phyloP scores from a whole-genome alignment of 2,888 invertebrate species.

The Aricia artaxerxes region DNA sequence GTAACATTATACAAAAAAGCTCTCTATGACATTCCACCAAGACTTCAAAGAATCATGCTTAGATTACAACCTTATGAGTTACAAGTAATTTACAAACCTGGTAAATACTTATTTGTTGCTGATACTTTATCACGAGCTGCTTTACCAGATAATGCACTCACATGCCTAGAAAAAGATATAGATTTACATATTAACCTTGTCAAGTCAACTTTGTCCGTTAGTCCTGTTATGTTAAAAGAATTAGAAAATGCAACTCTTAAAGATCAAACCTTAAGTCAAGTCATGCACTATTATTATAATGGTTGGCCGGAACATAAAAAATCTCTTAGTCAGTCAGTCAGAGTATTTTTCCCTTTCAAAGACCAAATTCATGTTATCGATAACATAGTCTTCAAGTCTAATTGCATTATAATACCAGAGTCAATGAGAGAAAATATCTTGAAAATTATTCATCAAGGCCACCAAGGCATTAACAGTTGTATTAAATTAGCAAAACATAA shows the following conservation, averaged over 20 bases:
- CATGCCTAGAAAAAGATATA: constrained; percentile 33
- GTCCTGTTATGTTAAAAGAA: constrained; percentile 32
- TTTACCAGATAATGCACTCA: constrained; percentile 25
- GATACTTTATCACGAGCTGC: neutral
- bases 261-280: neutral
- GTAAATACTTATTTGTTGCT: constrained; percentile 2
- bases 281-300: neutral
- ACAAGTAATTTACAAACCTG: too few relatives aligned
- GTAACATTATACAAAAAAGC: constrained; percentile 39
- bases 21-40: too few relatives aligned
- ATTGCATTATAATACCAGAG: constrained; percentile 36
- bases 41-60: too few relatives aligned
- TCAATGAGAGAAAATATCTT: constrained; percentile 36
- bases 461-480: constrained; percentile 32
- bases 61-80: too few relatives aligned
- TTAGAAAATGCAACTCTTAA: neutral
- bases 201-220: constrained; percentile 15
- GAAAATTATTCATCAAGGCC: constrained; percentile 29
- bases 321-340: constrained; percentile 30
- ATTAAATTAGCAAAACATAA: constrained; percentile 13
- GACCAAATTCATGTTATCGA: constrained; percentile 34
- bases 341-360: constrained; percentile 35
- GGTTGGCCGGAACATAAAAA: constrained; percentile 31
- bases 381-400: constrained; percentile 32
- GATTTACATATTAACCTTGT: constrained; percentile 26